Base-by-base conservation (phyloP, 2,888 invertebrate species). In the Acrocera orbiculus region DNA sequence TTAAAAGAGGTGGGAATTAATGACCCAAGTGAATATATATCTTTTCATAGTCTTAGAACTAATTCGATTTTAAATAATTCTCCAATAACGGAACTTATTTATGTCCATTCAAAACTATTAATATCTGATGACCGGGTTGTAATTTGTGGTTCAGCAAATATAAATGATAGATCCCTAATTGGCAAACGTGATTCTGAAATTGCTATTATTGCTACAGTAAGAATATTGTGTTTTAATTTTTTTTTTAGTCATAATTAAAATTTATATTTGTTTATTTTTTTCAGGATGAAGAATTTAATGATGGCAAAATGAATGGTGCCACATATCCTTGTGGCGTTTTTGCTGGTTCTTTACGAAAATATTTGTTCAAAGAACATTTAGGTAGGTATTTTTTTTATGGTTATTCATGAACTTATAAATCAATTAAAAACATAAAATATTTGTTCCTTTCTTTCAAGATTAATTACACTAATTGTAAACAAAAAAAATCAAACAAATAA, bases 81-180 rank as follows among this genome's bases (percentile, higher is more conserved):
- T 46, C 73, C 85, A 26, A 76, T 93, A 29, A 87, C 92, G 0
- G 96, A 96, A 58, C 64, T 96, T 7, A 77, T 98, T 36, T 98
- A 98, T 59, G 92, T 98, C 10, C 96, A 98, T 62, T 92, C 93
- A 37, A 98, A 98, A 62, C 62, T 98, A 37, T 69, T 96, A 61
- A 89, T 98, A 40, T 82, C 82, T 1, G 96, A 98, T 53, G 96
- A 98, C 56, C 73, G 74, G 44, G 67, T 73, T 3, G 76, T 87
- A 1, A 90, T 98, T 41, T 93, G 95, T 48, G 96, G 96, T 13
- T 95, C 93, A 5, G 95, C 96, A 0, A 98, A 98, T 53, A 92
- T 98, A 46, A 98, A 98, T 52, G 96, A 98, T 55, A 65, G 96
- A 32, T 93, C 92, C 35, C 72, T 96, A 72, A 66, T 90, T 34